Evolutionary conservation across 2,113 vertebrate genomes (phyloP).

Genomic region (Tragelaphus scriptus): DNA sequence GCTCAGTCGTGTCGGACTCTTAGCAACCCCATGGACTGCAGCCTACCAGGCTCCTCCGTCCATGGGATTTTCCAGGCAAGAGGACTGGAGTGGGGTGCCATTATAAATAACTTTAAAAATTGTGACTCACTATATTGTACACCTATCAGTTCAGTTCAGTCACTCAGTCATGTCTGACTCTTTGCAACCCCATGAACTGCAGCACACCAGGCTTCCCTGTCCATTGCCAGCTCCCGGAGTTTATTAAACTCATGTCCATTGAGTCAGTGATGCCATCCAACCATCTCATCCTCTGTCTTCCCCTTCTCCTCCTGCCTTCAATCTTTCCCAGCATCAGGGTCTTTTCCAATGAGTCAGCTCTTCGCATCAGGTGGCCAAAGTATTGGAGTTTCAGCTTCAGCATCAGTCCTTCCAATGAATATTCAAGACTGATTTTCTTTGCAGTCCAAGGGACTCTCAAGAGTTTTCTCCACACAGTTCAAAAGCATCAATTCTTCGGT

Average conservation of each 20-base stretch:
- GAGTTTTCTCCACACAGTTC: background rate
- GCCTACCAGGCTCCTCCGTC: too few species aligned
- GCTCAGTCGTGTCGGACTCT: too few species aligned
- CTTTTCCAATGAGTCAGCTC: background rate
- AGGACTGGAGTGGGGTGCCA: too few species aligned
- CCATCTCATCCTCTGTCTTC: background rate
- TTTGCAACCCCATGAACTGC: background rate
- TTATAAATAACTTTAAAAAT: background rate
- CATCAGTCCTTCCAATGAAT: background rate
- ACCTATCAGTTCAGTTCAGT: background rate
- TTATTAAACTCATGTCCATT: background rate
- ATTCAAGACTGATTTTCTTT: background rate
- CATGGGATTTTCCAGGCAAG: too few species aligned
- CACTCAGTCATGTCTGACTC: background rate
- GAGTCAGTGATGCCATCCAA: background rate
- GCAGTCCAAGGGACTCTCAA: background rate
- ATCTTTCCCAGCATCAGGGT: background rate
- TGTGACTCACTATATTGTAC: background rate
- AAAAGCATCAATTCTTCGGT: background rate
- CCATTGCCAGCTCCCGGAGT: background rate
- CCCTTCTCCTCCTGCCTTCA: background rate
- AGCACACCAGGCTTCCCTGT: background rate
- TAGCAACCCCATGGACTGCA: too few species aligned
- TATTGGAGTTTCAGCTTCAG: background rate
- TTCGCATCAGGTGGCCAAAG: background rate